These are phyloP conservation scores for Florisuga fusca DNA, from an alignment of 2,797 vertebrate genomes.

Conservation along the genomic window DNA sequence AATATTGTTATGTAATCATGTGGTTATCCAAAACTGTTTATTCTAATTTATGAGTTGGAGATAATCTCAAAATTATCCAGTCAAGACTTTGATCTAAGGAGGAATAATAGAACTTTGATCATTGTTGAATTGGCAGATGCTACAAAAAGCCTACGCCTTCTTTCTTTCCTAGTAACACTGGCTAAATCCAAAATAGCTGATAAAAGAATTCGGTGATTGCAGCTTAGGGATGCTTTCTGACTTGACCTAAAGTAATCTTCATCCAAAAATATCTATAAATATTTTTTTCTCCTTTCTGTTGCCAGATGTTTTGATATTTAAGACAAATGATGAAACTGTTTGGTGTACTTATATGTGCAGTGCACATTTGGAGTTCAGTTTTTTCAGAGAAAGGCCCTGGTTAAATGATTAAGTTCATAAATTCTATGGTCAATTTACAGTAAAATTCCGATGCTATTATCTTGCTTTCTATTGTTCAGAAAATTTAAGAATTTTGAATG, in stretches of 20 bases:
- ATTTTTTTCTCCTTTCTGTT: conserved; percentile 14
- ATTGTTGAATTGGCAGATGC: conserved; percentile 50
- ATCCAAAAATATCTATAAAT: conserved; percentile 46
- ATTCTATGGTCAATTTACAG: background rate
- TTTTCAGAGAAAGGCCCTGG: background rate
- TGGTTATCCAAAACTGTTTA: conserved; percentile 36
- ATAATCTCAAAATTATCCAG: conserved; percentile 46
- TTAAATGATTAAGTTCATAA: background rate
- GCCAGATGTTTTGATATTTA: conserved; percentile 61
- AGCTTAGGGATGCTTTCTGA: conserved; percentile 10
- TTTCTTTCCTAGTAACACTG: conserved; percentile 25
- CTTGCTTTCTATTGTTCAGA: background rate
- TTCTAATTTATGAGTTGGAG: conserved; percentile 34
- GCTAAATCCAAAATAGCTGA: conserved; percentile 51
- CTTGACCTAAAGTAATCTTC: conserved; percentile 54
- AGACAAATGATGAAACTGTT: background rate
- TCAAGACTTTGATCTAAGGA: conserved; percentile 59
- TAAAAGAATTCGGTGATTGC: conserved; percentile 45
- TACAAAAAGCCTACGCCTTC: conserved; percentile 30
- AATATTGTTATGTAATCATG: conserved; percentile 31
- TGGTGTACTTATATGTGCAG: background rate
- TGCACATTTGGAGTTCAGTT: background rate
- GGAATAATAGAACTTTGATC: conserved; percentile 66
- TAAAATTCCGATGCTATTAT: background rate
- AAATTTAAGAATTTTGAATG: background rate